Conservation (phyloP, 2,797 vertebrate genomes). For the Acanthurus leucopareius region DNA sequence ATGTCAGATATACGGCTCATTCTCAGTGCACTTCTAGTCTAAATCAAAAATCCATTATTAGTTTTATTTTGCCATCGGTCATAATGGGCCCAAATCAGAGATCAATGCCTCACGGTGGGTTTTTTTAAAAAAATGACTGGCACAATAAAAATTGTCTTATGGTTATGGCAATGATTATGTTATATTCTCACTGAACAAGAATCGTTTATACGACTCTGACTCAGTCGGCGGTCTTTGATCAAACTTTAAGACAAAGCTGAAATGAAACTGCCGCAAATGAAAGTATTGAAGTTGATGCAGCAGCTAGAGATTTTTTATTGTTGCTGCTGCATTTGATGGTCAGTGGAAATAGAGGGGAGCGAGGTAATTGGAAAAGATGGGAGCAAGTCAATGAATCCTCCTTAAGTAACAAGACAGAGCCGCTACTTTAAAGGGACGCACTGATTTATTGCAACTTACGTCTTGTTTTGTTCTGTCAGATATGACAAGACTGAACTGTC, state of each 20-base stretch:
- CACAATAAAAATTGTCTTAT: slow-evolving; percentile 67
- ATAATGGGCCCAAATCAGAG: slow-evolving; percentile 66
- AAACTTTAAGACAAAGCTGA: slow-evolving; percentile 34
- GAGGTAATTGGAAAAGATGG: neutral
- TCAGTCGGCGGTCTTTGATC: slow-evolving; percentile 33
- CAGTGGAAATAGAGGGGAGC: neutral
- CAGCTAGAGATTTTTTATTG: neutral
- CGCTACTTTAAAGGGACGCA: neutral
- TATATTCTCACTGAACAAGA: slow-evolving; percentile 48
- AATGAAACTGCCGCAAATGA: slow-evolving; percentile 23
- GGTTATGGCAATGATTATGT: slow-evolving; percentile 56
- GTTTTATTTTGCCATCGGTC: slow-evolving; percentile 66
- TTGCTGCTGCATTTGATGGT: slow-evolving; percentile 14
- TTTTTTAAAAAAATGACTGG: slow-evolving; percentile 60
- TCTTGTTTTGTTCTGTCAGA: neutral
- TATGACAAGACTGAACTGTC: neutral
- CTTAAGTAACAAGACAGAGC: slow-evolving; percentile 10
- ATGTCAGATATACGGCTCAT: slow-evolving; percentile 61
- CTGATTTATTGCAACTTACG: neutral
- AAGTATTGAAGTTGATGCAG: slow-evolving; percentile 5
- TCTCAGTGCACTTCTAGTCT: slow-evolving; percentile 51
- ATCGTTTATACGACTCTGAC: slow-evolving; percentile 42
- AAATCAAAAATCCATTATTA: slow-evolving; percentile 77
- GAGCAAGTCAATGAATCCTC: neutral
- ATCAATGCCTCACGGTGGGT: slow-evolving; percentile 59